Evolutionary conservation across 2,797 vertebrate genomes (phyloP).

Genomic region (Cyclura pinguis): DNA sequence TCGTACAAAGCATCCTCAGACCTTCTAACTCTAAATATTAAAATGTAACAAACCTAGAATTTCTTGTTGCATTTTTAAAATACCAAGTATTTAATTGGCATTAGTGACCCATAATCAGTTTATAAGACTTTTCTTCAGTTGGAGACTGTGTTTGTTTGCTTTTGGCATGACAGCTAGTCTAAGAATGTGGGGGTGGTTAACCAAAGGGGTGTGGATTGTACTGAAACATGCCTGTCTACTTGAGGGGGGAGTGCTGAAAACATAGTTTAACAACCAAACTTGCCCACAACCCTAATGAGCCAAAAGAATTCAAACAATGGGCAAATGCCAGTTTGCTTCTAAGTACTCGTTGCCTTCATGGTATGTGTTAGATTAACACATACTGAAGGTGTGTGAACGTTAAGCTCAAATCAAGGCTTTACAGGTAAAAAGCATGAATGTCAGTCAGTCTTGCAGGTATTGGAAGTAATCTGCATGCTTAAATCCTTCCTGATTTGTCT

Average conservation of each 20-base stretch:
- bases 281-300: rapidly evolving
- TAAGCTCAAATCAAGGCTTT: constrained; percentile 12
- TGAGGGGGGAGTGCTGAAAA: constrained; percentile 52
- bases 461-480: background rate
- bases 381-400: background rate
- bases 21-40: background rate
- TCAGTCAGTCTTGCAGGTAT: background rate
- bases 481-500: background rate
- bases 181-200: constrained; percentile 71
- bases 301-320: constrained; percentile 9
- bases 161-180: constrained; percentile 75
- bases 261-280: constrained; percentile 42
- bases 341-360: constrained; percentile 22
- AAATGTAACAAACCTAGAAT: constrained; percentile 16
- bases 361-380: constrained; percentile 19
- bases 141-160: constrained; percentile 69
- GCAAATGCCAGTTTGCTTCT: background rate
- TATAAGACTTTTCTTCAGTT: constrained; percentile 64
- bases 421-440: background rate
- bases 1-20: background rate
- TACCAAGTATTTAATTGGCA: constrained; percentile 36
- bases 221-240: constrained; percentile 44
- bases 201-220: constrained; percentile 47
- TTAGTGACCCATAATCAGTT: constrained; percentile 45
- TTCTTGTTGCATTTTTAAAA: constrained; percentile 10